Evolutionary conservation across 2,113 vertebrate species (phyloP).

Genomic region (mouse (Mus musculus)): GRCm39 chr8:43202501-43203000

Average conservation of each 20-base stretch:
- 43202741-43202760: background rate
- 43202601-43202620: background rate
- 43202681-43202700: background rate
- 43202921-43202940: too few relatives aligned
- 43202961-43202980: too few relatives aligned
- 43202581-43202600: background rate
- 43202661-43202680: background rate
- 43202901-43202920: background rate
- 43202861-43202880: too few relatives aligned
- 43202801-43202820: background rate
- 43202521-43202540: background rate
- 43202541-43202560: background rate
- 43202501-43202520: background rate
- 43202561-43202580: background rate
- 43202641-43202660: accelerated
- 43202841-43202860: too few relatives aligned
- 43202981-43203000: too few relatives aligned
- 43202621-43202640: background rate
- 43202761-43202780: background rate
- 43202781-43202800: background rate
- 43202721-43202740: background rate
- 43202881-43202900: background rate
- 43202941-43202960: background rate
- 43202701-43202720: background rate
- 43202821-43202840: too few relatives aligned